Conservation (phyloP, 2,888 invertebrate species). For the Thyatira batis region DNA sequence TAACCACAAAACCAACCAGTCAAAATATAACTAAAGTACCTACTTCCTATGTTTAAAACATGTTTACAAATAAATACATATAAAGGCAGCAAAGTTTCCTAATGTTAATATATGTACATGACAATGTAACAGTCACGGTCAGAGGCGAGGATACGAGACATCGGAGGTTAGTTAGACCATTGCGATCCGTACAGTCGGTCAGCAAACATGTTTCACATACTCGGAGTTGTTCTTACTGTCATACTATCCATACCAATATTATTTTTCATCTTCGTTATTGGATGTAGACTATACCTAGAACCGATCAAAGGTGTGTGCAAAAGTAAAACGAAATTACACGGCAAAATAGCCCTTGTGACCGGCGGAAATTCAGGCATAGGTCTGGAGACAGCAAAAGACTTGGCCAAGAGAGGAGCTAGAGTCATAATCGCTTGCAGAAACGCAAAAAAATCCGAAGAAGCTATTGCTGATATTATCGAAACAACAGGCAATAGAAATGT, state of each 20-base stretch:
- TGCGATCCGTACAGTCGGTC: not conserved
- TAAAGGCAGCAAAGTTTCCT: no score
- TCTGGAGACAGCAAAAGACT: slow-evolving; percentile 86
- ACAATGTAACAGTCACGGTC: no score
- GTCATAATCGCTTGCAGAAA: slow-evolving; percentile 89
- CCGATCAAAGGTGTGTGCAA: slow-evolving; percentile 48
- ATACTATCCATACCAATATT: not conserved
- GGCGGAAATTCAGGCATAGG: slow-evolving; percentile 93
- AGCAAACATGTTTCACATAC: not conserved
- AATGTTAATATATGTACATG: no score
- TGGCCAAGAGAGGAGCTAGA: slow-evolving; percentile 87
- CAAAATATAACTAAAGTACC: no score
- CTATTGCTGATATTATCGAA: slow-evolving; percentile 85
- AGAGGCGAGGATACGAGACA: no score
- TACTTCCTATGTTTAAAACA: no score
- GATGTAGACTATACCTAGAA: slow-evolving; percentile 32
- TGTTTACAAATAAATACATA: no score
- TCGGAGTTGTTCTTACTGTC: not conserved
- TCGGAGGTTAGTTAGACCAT: no score
- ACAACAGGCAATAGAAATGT: slow-evolving; percentile 87
- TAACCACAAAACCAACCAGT: no score
- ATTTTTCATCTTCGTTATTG: slow-evolving; percentile 2
- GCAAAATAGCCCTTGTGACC: slow-evolving; percentile 87
- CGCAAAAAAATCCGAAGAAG: slow-evolving; percentile 85
- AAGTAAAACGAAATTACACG: slow-evolving; percentile 54